A percentile compares a stretch with the other conserved stretches of the same genome.
Conservation (phyloP, 1,140 invertebrate genomes). For the Oscheius sp. region DNA sequence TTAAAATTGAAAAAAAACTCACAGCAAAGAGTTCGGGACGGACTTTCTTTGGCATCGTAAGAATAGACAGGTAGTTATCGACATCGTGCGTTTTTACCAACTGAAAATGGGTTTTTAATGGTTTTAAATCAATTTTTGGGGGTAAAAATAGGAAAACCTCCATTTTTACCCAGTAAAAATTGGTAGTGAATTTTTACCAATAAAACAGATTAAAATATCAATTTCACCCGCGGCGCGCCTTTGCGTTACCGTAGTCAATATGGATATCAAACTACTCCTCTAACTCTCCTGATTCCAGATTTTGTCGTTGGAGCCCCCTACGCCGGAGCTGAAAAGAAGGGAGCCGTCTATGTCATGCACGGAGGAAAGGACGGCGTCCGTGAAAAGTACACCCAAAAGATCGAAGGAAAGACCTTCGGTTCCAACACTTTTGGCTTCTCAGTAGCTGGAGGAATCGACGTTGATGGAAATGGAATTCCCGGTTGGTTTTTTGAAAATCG, state of each 20-base stretch:
- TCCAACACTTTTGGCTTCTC: constrained; percentile 83
- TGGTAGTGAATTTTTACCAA: no score
- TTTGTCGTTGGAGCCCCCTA: constrained; percentile 94
- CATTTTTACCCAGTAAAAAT: no score
- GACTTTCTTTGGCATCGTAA: constrained; percentile 26
- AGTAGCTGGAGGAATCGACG: constrained; percentile 78
- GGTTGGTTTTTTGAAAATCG: constrained; percentile 38
- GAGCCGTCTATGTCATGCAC: constrained; percentile 89
- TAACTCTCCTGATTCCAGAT: constrained; percentile 77
- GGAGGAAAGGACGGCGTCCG: constrained; percentile 69
- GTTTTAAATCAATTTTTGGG: background rate
- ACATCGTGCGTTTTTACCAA: constrained; percentile 37
- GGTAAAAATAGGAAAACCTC: background rate
- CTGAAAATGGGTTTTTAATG: no score
- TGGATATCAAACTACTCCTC: no score
- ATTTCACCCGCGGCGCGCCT: no score
- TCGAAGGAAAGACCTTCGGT: constrained; percentile 36
- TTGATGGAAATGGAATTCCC: constrained; percentile 85
- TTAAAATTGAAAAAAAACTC: constrained; percentile 29
- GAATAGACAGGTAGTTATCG: constrained; percentile 34
- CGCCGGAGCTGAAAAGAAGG: constrained; percentile 75
- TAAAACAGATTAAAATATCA: no score
- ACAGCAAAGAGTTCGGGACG: constrained; percentile 36
- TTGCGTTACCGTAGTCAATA: no score
- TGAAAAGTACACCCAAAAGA: constrained; percentile 53